phyloP scores from a whole-genome alignment of 2,113 vertebrate genomes.

The Oryctolagus cuniculus region mOryCun1.1 NC_091438.1:74750501-74751000 shows the following conservation, averaged over 20 bases:
- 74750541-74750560: conserved; percentile 1
- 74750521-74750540: not conserved
- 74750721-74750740: conserved; percentile 22
- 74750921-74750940: conserved; percentile 83
- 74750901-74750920: conserved; percentile 88
- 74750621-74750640: not conserved
- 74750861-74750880: conserved; percentile 86
- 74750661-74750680: conserved; percentile 35
- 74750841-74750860: conserved; percentile 81
- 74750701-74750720: conserved; percentile 53
- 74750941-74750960: conserved; percentile 86
- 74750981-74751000: conserved; percentile 83
- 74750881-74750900: conserved; percentile 87
- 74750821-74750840: conserved; percentile 80
- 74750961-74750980: conserved; percentile 86
- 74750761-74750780: conserved; percentile 61
- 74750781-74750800: conserved; percentile 77
- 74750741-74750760: conserved; percentile 57
- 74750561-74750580: conserved; percentile 16
- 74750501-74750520: not conserved
- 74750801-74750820: conserved; percentile 79
- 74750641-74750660: conserved; percentile 29
- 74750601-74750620: not conserved
- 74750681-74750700: conserved; percentile 28
- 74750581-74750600: not conserved